A percentile compares a stretch with the other conserved stretches of the same genome.
Evolutionary conservation across 2,113 vertebrate genomes (phyloP).

Genomic region (Cheilinus undulatus): DNA sequence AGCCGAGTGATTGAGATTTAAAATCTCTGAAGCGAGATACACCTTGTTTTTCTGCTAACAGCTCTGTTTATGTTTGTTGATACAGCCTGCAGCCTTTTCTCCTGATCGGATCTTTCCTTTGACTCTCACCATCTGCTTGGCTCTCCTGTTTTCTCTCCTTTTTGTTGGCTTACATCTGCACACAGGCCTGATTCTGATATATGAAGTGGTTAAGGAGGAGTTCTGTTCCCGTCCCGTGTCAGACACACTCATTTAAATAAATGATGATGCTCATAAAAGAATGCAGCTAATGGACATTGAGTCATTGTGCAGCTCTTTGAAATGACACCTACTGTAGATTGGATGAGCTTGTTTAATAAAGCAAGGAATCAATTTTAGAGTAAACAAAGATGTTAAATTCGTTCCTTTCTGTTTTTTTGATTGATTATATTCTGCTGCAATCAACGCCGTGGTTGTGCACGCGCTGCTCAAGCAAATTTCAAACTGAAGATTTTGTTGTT

Average conservation of each 20-base stretch:
- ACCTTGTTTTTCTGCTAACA: constrained; percentile 3
- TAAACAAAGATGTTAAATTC: constrained; percentile 4
- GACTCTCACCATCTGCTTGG: constrained; percentile 44
- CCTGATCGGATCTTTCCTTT: constrained; percentile 28
- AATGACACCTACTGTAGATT: not conserved
- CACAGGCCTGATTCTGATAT: constrained; percentile 11
- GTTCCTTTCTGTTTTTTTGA: not conserved
- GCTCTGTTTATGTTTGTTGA: constrained; percentile 10
- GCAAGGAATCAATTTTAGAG: not conserved
- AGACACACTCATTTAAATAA: not conserved
- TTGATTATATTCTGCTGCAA: not conserved
- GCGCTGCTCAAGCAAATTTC: constrained; percentile 5
- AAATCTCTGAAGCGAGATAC: not conserved
- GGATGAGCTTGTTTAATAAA: not conserved
- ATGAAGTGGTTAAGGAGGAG: not conserved
- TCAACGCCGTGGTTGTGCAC: not conserved
- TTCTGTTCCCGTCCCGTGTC: not conserved
- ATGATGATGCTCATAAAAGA: not conserved
- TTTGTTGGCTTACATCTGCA: constrained; percentile 11
- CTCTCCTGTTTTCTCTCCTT: constrained; percentile 19
- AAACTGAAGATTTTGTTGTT: constrained; percentile 10
- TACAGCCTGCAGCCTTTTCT: constrained; percentile 21
- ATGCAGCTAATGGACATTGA: not conserved
- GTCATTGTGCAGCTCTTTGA: not conserved
- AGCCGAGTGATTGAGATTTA: not conserved